These are phyloP conservation scores for Chrysochloris asiatica DNA, from an alignment of 2,113 vertebrate species.

Conservation along the genomic window DNA sequence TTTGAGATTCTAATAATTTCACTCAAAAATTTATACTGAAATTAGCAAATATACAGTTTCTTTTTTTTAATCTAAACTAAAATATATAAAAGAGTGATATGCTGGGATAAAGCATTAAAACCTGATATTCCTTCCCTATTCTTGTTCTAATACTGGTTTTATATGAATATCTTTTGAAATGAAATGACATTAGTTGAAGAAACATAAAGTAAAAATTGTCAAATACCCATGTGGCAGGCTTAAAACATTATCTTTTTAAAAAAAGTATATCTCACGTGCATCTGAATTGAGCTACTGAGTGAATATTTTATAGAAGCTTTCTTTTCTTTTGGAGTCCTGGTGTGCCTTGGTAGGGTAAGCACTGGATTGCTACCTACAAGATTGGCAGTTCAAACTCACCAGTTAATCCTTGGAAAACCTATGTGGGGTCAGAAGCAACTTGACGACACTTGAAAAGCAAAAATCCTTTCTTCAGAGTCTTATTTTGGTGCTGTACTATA, in stretches of 20 bases:
- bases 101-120: neutral
- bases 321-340: too few species aligned
- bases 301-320: constrained; percentile 1
- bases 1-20: neutral
- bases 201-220: constrained; percentile 5
- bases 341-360: too few species aligned
- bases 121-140: neutral
- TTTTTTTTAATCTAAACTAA: too few species aligned
- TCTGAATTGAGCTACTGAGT: neutral
- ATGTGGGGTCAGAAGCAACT: too few species aligned
- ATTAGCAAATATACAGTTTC: constrained; percentile 32
- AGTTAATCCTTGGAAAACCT: too few species aligned
- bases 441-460: too few species aligned
- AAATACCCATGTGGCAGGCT: neutral
- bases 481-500: too few species aligned
- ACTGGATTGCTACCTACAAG: too few species aligned
- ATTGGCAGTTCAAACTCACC: too few species aligned
- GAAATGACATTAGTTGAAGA: constrained; percentile 37
- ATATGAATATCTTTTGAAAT: constrained; percentile 30
- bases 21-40: neutral
- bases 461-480: too few species aligned
- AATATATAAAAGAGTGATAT: constrained; percentile 33
- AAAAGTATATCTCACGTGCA: neutral
- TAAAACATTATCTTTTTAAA: constrained; percentile 1
- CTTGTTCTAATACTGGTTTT: constrained; percentile 18